phyloP scores from a whole-genome alignment of 2,113 vertebrate species.

The Brevimyrus niger region DNA sequence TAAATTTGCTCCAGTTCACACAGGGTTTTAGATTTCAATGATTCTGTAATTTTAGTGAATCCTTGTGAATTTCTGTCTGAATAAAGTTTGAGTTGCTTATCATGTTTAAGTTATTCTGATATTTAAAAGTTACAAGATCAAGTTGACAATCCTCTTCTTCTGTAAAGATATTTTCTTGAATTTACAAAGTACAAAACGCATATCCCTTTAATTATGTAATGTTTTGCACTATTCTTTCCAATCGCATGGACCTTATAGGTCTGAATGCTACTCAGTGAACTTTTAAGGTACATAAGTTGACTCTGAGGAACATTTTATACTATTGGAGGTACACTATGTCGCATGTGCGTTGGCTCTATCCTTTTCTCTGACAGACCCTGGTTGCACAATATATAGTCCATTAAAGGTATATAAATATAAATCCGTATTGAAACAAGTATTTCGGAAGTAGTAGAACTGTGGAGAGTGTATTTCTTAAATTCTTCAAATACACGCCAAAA shows the following conservation, averaged over 20 bases:
- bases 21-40: background rate
- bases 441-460: background rate
- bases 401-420: background rate
- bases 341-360: too few relatives aligned
- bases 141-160: too few relatives aligned
- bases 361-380: background rate
- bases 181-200: background rate
- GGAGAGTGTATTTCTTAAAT: background rate
- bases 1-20: background rate
- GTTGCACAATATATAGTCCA: background rate
- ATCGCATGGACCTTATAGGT: too few relatives aligned
- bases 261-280: too few relatives aligned
- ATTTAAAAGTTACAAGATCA: background rate
- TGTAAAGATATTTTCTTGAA: background rate
- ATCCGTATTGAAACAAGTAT: background rate
- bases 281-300: too few relatives aligned
- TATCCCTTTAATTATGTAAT: background rate
- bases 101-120: background rate
- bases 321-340: too few relatives aligned
- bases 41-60: background rate
- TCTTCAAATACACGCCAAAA: background rate
- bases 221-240: background rate
- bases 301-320: too few relatives aligned
- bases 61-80: background rate
- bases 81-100: background rate